Conservation (phyloP, 2,888 invertebrate species). For the Dolichopus griseipennis region DNA sequence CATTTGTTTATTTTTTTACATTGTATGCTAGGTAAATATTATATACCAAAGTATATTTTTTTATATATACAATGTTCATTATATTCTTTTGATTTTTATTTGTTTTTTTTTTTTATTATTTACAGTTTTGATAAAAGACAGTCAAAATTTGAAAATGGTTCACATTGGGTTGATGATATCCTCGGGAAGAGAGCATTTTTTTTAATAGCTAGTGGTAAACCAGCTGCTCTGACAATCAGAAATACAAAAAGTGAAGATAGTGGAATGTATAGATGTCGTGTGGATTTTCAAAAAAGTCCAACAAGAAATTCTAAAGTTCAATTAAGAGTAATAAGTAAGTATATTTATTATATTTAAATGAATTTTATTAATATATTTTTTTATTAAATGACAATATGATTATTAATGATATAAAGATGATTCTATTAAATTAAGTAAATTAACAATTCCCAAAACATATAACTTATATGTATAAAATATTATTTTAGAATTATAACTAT, state of each 20-base stretch:
- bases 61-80: no score
- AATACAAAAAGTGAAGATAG: constrained; percentile 65
- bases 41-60: no score
- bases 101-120: constrained; percentile 10
- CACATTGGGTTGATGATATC: constrained; percentile 47
- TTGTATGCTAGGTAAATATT: no score
- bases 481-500: no score
- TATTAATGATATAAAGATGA: no score
- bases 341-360: no score
- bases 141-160: constrained; percentile 45
- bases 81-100: no score
- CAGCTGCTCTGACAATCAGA: constrained; percentile 68
- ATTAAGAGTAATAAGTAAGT: constrained; percentile 83
- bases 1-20: no score
- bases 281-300: constrained; percentile 83
- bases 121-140: constrained; percentile 48
- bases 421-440: no score
- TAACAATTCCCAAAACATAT: no score
- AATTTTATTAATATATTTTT: constrained; percentile 24
- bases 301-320: constrained; percentile 81
- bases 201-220: constrained; percentile 61
- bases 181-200: constrained; percentile 67
- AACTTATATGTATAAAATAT: no score
- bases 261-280: constrained; percentile 77
- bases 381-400: no score